Evolutionary conservation across 1,140 invertebrate genomes (phyloP).

Genomic region (Globodera rostochiensis): DNA sequence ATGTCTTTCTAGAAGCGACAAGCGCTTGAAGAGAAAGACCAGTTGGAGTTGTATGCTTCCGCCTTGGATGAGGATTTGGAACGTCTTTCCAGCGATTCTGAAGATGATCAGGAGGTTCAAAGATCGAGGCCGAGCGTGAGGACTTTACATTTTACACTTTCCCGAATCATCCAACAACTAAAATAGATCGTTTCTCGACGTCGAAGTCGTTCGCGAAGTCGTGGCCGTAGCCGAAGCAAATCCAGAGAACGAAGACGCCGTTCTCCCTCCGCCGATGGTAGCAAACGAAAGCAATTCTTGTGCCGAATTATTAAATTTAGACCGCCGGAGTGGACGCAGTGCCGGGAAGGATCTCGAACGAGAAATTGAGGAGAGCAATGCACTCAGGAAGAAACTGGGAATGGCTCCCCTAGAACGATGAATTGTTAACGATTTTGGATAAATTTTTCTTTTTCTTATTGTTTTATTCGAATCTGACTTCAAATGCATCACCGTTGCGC

Average conservation of each 20-base stretch:
- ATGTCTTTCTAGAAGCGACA: slow-evolving; percentile 54
- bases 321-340: slow-evolving; percentile 33
- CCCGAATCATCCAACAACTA: slow-evolving; percentile 9
- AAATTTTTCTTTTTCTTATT: not conserved
- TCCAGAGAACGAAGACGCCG: slow-evolving; percentile 23
- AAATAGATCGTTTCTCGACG: slow-evolving; percentile 41
- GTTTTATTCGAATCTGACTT: no score
- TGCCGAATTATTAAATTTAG: slow-evolving; percentile 10
- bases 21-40: slow-evolving; percentile 59
- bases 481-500: no score
- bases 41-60: slow-evolving; percentile 55
- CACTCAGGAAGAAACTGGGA: slow-evolving; percentile 69
- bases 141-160: slow-evolving; percentile 65
- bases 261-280: slow-evolving; percentile 14
- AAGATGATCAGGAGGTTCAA: slow-evolving; percentile 53
- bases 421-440: slow-evolving; percentile 2
- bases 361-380: slow-evolving; percentile 70
- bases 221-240: slow-evolving; percentile 38
- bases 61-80: slow-evolving; percentile 61
- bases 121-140: slow-evolving; percentile 75
- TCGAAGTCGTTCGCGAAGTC: slow-evolving; percentile 40
- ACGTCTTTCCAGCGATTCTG: slow-evolving; percentile 49
- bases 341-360: slow-evolving; percentile 53
- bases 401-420: slow-evolving; percentile 67
- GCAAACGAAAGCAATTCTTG: slow-evolving; percentile 8